phyloP scores from a whole-genome alignment of 2,888 invertebrate species.

The Acrocera orbiculus region DNA sequence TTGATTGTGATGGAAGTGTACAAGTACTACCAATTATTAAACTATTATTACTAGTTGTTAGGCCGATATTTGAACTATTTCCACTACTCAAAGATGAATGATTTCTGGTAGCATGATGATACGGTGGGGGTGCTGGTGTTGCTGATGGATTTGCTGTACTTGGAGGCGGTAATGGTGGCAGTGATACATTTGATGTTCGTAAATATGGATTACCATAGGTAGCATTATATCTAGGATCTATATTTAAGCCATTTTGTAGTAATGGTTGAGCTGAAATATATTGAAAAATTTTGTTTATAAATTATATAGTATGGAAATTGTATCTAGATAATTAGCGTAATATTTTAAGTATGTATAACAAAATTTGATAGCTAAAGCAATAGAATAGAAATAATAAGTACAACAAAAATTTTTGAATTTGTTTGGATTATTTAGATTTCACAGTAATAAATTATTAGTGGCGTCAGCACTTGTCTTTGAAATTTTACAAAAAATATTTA shows the following conservation, averaged over 20 bases:
- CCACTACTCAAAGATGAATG: constrained; percentile 12
- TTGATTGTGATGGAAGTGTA: constrained; percentile 35
- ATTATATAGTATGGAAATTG: no score
- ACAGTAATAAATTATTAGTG: no score
- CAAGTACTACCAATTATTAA: constrained; percentile 6
- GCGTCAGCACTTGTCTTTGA: no score
- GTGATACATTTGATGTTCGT: constrained; percentile 42
- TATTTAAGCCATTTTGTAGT: constrained; percentile 29
- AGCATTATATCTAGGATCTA: constrained; percentile 72
- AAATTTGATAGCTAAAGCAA: no score
- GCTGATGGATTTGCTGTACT: constrained; percentile 59
- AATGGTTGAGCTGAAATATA: constrained; percentile 24
- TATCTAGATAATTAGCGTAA: no score
- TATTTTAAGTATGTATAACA: no score
- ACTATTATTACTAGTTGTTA: constrained; percentile 7
- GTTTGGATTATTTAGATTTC: no score
- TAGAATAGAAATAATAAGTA: no score
- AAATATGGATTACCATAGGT: constrained; percentile 81
- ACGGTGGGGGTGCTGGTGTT: constrained; percentile 66
- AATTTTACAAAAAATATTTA: no score
- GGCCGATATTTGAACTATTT: neutral
- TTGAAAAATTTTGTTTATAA: neutral
- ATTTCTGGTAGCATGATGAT: constrained; percentile 32
- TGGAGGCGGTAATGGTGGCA: constrained; percentile 37
- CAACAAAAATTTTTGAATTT: no score